Conservation (phyloP, 2,113 vertebrate species). For the Recurvirostra avosetta region DNA sequence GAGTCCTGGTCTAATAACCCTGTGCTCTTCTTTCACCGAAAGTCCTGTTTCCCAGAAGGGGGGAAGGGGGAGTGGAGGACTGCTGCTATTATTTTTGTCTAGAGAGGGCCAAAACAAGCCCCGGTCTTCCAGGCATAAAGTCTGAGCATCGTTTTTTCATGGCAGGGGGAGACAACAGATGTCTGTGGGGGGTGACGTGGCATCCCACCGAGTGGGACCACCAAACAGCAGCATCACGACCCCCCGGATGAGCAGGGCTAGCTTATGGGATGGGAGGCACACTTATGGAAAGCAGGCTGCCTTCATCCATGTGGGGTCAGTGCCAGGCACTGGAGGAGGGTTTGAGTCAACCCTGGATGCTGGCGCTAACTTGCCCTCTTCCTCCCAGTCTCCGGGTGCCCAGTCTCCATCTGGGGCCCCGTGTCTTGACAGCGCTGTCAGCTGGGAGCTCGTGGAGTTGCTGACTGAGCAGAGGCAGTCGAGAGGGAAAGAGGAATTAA, state of each 20-base stretch:
- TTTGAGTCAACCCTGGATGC: neutral
- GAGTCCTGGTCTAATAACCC: neutral
- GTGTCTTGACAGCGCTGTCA: fast-evolving
- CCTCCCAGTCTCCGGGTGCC: neutral
- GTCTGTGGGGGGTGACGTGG: neutral
- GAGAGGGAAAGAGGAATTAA: neutral
- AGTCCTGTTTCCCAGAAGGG: neutral
- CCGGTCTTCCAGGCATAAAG: neutral
- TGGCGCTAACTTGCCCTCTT: neutral
- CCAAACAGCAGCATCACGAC: fast-evolving
- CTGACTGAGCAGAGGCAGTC: neutral
- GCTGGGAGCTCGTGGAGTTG: fast-evolving
- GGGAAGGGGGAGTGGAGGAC: neutral
- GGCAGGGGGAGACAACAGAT: neutral
- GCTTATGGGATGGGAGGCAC: fast-evolving
- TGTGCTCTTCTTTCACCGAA: neutral
- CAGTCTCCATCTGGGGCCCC: neutral
- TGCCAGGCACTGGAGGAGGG: neutral
- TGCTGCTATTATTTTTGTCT: neutral
- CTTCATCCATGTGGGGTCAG: neutral
- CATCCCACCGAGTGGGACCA: neutral
- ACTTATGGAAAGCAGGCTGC: neutral
- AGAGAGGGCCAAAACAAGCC: neutral
- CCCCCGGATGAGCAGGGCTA: fast-evolving
- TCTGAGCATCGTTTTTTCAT: neutral